A percentile compares a stretch with the other conserved stretches of the same genome.
These are phyloP conservation scores for Lethrus apterus DNA, from an alignment of 1,140 invertebrate genomes.

Conservation along the genomic window DNA sequence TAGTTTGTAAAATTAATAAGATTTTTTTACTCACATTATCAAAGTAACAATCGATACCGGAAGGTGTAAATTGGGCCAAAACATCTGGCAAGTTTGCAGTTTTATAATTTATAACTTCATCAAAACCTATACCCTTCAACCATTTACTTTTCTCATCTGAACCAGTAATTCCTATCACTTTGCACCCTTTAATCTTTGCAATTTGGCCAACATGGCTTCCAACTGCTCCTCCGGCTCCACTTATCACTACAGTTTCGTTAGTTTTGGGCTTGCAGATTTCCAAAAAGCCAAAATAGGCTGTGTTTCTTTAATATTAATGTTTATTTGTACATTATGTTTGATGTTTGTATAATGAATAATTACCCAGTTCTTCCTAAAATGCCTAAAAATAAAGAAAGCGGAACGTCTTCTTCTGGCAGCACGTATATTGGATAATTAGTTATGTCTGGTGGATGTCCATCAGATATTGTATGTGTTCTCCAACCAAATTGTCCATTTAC, in stretches of 20 bases:
- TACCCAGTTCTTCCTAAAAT: slow-evolving; percentile 51
- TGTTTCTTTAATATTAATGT: slow-evolving; percentile 46
- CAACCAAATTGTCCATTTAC: slow-evolving; percentile 54
- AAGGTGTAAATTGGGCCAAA: slow-evolving; percentile 53
- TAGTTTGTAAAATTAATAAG: not conserved
- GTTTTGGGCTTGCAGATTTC: slow-evolving; percentile 56
- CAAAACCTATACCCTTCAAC: slow-evolving; percentile 57
- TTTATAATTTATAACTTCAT: slow-evolving; percentile 65
- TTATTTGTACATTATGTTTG: not conserved
- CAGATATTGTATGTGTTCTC: slow-evolving; percentile 44
- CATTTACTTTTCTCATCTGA: slow-evolving; percentile 60
- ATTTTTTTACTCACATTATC: slow-evolving; percentile 51
- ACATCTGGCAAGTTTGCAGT: slow-evolving; percentile 44
- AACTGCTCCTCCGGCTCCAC: slow-evolving; percentile 61
- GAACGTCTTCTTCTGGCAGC: slow-evolving; percentile 41
- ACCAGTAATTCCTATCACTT: slow-evolving; percentile 63
- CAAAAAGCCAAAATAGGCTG: slow-evolving; percentile 63
- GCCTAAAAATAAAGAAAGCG: slow-evolving; percentile 45
- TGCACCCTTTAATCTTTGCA: slow-evolving; percentile 57
- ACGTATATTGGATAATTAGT: slow-evolving; percentile 20
- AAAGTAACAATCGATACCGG: slow-evolving; percentile 64
- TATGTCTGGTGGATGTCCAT: slow-evolving; percentile 15
- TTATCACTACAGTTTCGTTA: slow-evolving; percentile 60
- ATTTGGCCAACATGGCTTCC: slow-evolving; percentile 66
- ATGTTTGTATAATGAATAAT: slow-evolving; percentile 2